Evolutionary conservation across 2,113 vertebrate species (phyloP).

Genomic region (Microtus oregoni): DNA sequence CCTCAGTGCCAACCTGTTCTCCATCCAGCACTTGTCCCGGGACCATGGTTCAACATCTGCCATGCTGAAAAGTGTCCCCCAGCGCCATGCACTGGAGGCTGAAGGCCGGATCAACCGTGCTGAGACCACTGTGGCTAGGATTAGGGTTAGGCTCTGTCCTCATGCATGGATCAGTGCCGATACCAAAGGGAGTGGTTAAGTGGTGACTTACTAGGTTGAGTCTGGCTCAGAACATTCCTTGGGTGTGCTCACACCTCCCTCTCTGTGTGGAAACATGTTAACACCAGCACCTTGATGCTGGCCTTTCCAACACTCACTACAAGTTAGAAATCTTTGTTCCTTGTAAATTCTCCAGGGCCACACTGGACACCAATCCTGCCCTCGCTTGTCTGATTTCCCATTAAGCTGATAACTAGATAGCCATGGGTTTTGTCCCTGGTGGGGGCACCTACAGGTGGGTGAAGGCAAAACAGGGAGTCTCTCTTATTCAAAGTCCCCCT

Average conservation of each 20-base stretch:
- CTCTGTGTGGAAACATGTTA: not conserved
- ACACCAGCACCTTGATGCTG: not conserved
- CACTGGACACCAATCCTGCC: not conserved
- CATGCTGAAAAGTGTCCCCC: not conserved
- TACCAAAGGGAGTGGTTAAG: not conserved
- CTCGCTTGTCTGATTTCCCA: not conserved
- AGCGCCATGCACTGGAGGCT: not conserved
- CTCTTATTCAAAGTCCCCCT: not conserved
- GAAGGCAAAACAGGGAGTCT: not conserved
- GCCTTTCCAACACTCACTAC: no score
- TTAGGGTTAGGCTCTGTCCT: not conserved
- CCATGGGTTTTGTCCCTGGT: not conserved
- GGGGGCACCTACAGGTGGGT: not conserved
- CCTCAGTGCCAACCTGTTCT: rapidly evolving
- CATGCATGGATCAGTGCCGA: rapidly evolving
- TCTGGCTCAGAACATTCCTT: not conserved
- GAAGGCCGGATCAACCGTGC: rapidly evolving
- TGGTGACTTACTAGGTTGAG: rapidly evolving
- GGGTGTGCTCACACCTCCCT: rapidly evolving
- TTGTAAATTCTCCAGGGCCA: not conserved
- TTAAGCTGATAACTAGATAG: not conserved
- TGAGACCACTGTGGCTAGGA: not conserved
- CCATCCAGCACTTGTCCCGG: no score
- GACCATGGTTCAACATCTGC: not conserved
- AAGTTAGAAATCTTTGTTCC: not conserved